Percentiles rank a stretch among this genome's conserved stretches.
phyloP scores from a whole-genome alignment of 2,113 vertebrate species.

The Cebus imitator region DNA sequence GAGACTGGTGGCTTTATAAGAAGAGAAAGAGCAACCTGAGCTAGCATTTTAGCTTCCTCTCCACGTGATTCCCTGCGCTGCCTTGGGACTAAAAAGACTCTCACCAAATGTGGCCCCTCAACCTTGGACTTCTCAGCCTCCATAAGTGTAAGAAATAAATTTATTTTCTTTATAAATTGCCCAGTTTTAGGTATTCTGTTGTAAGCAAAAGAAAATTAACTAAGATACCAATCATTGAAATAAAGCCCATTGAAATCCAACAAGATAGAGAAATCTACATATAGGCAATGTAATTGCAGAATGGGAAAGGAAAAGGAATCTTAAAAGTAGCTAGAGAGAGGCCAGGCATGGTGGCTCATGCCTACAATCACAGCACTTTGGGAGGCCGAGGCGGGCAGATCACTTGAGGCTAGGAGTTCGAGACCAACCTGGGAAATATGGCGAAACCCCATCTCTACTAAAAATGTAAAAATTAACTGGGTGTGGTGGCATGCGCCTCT shows the following conservation, averaged over 20 bases:
- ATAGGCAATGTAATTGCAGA: background rate
- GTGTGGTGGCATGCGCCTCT: too few species aligned
- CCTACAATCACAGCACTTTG: too few species aligned
- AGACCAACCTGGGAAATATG: too few species aligned
- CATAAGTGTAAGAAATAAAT: background rate
- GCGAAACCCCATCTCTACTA: too few species aligned
- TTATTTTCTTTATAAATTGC: background rate
- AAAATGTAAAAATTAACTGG: too few species aligned
- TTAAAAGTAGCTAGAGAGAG: background rate
- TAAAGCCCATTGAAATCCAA: background rate
- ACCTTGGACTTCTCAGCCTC: background rate
- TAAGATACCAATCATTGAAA: background rate
- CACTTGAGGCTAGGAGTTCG: too few species aligned
- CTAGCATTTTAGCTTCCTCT: background rate
- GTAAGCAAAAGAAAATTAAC: background rate
- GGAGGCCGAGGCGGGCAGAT: too few species aligned
- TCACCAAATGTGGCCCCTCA: background rate
- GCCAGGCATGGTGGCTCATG: too few species aligned
- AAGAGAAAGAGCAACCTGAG: background rate
- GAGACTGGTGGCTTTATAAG: background rate
- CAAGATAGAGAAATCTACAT: background rate
- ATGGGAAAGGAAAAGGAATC: background rate
- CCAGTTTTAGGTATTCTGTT: background rate
- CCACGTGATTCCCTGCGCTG: background rate
- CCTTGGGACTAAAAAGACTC: background rate